Conservation (phyloP, 2,113 vertebrate genomes). For the Malurus elegans region DNA sequence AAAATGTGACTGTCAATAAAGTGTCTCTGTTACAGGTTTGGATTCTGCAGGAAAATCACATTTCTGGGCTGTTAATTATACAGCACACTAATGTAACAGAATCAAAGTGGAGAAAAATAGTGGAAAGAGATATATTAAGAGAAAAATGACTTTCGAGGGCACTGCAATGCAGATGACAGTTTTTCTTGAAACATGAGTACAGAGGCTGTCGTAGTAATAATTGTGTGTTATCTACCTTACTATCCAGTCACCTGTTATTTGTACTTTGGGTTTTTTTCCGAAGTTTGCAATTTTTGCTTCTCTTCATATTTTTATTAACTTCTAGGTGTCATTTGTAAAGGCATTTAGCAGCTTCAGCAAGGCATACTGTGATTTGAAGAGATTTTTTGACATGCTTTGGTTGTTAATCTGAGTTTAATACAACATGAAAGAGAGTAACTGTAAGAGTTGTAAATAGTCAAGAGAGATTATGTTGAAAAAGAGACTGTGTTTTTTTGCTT, state of each 20-base stretch:
- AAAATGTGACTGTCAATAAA: not conserved
- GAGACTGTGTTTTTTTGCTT: not conserved
- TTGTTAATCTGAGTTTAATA: not conserved
- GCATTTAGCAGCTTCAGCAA: not conserved
- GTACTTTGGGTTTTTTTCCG: not conserved
- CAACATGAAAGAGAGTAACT: not conserved
- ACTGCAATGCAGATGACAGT: not conserved
- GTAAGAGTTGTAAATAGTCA: not conserved
- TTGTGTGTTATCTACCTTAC: not conserved
- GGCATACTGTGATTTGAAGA: not conserved
- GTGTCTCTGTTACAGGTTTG: not conserved
- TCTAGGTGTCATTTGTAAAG: not conserved
- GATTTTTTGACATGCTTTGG: not conserved
- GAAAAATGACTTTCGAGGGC: not conserved
- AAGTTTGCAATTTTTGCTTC: not conserved
- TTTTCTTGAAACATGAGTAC: not conserved
- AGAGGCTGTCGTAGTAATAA: not conserved
- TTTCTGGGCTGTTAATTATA: not conserved
- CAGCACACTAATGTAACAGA: not conserved
- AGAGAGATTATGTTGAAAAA: not conserved
- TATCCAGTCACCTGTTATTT: not conserved
- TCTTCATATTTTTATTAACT: not conserved
- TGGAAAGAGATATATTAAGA: not conserved
- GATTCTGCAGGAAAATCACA: not conserved
- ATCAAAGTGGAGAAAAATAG: not conserved